phyloP scores from a whole-genome alignment of 2,113 vertebrate species.

The Onychorhynchus coronatus region DNA sequence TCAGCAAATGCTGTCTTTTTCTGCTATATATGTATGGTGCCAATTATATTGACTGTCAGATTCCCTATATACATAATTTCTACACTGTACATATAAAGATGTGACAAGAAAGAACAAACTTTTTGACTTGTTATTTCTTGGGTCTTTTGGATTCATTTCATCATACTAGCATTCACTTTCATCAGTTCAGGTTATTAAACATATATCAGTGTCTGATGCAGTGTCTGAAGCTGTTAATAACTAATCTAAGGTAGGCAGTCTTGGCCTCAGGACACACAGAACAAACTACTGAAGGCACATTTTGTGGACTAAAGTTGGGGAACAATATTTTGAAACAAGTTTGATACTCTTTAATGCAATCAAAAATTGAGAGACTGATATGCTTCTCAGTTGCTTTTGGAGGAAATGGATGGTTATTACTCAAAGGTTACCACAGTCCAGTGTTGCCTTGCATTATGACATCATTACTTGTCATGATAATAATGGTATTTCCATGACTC shows the following conservation, averaged over 20 bases:
- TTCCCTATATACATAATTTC: not conserved
- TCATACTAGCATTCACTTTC: not conserved
- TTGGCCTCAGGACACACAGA: not conserved
- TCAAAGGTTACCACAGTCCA: not conserved
- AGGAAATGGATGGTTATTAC: not conserved
- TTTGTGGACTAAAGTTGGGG: not conserved
- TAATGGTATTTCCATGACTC: not conserved
- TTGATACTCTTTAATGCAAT: not conserved
- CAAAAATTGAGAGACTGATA: fast-evolving
- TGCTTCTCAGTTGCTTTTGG: not conserved
- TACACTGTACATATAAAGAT: not conserved
- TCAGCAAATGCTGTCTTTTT: not conserved
- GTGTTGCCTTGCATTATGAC: not conserved
- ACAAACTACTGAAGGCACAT: not conserved
- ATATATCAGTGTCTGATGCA: not conserved
- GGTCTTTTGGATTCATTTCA: not conserved
- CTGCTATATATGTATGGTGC: not conserved
- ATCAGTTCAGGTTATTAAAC: not conserved
- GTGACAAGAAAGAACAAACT: not conserved
- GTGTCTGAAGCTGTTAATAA: not conserved
- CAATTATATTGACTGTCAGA: not conserved
- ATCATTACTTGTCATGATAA: not conserved
- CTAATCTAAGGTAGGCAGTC: not conserved
- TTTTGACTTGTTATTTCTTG: not conserved
- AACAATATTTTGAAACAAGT: not conserved